Base-by-base conservation (phyloP, 2,888 invertebrate species). In the Drosophila cognata region DNA sequence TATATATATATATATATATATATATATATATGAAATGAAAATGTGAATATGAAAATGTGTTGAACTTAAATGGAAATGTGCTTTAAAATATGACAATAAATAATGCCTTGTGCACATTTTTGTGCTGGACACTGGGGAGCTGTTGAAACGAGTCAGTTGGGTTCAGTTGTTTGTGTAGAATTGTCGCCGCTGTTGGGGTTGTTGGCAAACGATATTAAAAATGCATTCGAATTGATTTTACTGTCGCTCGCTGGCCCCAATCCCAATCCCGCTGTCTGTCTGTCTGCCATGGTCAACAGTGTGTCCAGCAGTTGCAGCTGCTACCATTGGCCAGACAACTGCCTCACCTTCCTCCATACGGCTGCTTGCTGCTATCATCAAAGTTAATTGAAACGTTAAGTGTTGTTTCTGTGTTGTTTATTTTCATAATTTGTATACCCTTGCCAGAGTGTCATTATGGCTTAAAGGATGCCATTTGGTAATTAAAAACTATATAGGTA, bases 151-250 rank as follows among this genome's bases (percentile, higher is more conserved):
- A 28, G 29, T 28, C 38, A 60, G 29, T 16, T 29, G 35, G 36
- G 25, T 31, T 18, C 16, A 13, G 28, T 53, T 43, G 36, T 46
- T 53, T 41, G 61, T 41, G 21, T 57, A 35, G 25, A 21, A 11
- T 11, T 11, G 21, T 11, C 16, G 2, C 38, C 10, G 56, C 43
- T 56, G 29, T 31, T 29, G 41, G 57, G 29, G 36, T 59, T 29
- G 51, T 28, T 38, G 66, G 55, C 43, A n/a, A 33, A 43, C 31
- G 31, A 46, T 69, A 81, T 80, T 73, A 81, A 81, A 80, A 67
- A 80, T 81, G 72, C 64, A 80, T 81, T 70, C 57, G 68, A 73
- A 79, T 81, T 79, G 81, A 81, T 81, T 81, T 77, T 79, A 25
- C 36, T 38, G 58, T 31, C 43, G 57, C 18, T 38, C 38, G 38